Evolutionary conservation across 2,888 invertebrate species (phyloP).

Genomic region (Meloe dianella): DNA sequence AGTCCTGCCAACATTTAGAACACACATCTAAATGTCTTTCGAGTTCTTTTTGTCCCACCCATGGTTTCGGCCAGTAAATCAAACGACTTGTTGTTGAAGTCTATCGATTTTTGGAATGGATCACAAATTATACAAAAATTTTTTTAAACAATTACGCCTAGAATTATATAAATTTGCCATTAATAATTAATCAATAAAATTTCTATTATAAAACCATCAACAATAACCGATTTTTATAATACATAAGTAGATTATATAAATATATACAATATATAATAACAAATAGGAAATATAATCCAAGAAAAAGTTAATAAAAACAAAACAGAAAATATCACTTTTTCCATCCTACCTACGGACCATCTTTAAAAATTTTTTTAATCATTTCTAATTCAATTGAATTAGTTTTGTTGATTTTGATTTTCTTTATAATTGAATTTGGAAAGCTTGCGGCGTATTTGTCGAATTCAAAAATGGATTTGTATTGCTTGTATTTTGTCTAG

Average conservation of each 20-base stretch:
- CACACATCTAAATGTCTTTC: neutral
- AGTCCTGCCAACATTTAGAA: conserved; percentile 50
- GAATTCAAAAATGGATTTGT: conserved; percentile 69
- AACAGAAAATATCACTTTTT: neutral
- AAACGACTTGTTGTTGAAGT: conserved; percentile 11
- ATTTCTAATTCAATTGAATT: too few relatives aligned
- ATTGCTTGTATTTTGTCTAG: conserved; percentile 61
- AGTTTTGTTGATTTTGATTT: conserved; percentile 17
- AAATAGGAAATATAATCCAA: conserved; percentile 26
- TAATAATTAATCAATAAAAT: conserved; percentile 3
- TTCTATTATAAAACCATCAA: conserved; percentile 21
- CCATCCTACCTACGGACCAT: neutral
- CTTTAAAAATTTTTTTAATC: too few relatives aligned
- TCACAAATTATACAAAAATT: conserved; percentile 15
- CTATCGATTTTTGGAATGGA: conserved; percentile 26
- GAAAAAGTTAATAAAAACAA: neutral
- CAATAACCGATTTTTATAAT: conserved; percentile 22
- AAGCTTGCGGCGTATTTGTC: conserved; percentile 63
- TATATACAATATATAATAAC: conserved; percentile 25
- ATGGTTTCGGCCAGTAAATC: neutral
- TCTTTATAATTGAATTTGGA: conserved; percentile 68
- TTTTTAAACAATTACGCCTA: neutral
- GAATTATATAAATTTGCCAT: conserved; percentile 7
- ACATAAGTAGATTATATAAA: neutral
- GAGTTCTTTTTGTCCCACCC: too few relatives aligned